Percentiles rank a stretch among this genome's conserved stretches.
Evolutionary conservation across 92 coral and sea anemone genomes (phyloP).

Genomic region (Zoanthus solanderi): DNA sequence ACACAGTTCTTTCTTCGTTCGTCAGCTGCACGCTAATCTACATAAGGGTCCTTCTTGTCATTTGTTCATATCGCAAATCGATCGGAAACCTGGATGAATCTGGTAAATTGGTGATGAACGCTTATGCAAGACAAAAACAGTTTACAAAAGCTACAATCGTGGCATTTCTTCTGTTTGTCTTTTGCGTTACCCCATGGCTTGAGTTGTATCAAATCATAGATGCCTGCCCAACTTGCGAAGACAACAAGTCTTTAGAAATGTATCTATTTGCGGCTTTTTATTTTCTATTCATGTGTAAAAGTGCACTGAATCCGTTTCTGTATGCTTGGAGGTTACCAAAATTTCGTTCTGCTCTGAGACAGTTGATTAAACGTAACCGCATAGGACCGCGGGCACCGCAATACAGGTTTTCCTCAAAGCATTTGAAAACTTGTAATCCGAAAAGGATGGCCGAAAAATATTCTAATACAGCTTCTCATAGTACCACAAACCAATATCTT

Average conservation of each 20-base stretch:
- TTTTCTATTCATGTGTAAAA: slow-evolving; percentile 74
- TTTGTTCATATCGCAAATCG: slow-evolving; percentile 56
- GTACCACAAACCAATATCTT: no score
- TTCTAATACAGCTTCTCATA: no score
- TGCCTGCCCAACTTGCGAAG: slow-evolving; percentile 78
- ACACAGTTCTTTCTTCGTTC: slow-evolving; percentile 80
- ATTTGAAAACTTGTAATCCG: no score
- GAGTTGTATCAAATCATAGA: slow-evolving; percentile 77
- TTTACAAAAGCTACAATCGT: slow-evolving; percentile 71
- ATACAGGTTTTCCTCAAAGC: not conserved
- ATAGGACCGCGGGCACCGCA: slow-evolving; percentile 22
- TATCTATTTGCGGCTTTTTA: slow-evolving; percentile 72
- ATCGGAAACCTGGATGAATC: slow-evolving; percentile 66
- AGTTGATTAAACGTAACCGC: slow-evolving; percentile 18
- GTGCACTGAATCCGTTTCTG: slow-evolving; percentile 75
- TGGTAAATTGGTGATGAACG: slow-evolving; percentile 69
- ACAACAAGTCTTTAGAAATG: slow-evolving; percentile 72
- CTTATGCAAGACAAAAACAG: slow-evolving; percentile 73
- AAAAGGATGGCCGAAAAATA: no score
- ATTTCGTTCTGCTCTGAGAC: slow-evolving; percentile 65
- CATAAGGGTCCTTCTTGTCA: slow-evolving; percentile 45
- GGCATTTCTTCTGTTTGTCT: slow-evolving; percentile 63
- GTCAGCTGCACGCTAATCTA: slow-evolving; percentile 65
- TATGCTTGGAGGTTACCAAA: slow-evolving; percentile 85
- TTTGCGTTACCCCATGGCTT: slow-evolving; percentile 85